These are phyloP conservation scores for Chiloscyllium plagiosum DNA, from an alignment of 2,113 vertebrate species.

Conservation along the genomic window DNA sequence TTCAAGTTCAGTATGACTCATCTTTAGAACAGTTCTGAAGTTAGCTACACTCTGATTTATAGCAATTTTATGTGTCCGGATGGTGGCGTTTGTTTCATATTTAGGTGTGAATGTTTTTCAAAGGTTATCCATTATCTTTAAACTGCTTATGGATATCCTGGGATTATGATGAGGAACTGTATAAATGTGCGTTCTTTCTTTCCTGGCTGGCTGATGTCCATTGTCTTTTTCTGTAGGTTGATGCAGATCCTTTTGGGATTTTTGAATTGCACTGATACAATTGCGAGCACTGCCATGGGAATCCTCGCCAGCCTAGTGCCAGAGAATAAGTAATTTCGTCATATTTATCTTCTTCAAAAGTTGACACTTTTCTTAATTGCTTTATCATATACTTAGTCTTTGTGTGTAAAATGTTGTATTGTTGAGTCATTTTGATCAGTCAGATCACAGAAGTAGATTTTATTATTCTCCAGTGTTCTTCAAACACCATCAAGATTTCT, in stretches of 20 bases:
- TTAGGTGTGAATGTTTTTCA: neutral
- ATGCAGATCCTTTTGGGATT: conserved; percentile 61
- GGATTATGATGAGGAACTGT: neutral
- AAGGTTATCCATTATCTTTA: neutral
- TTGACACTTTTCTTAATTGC: neutral
- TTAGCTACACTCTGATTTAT: neutral
- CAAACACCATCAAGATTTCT: neutral
- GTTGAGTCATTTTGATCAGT: neutral
- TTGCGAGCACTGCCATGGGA: conserved; percentile 53
- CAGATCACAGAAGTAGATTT: neutral
- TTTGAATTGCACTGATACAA: conserved; percentile 49
- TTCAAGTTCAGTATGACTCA: too few species aligned
- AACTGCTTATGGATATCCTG: neutral
- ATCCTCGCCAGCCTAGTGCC: conserved; percentile 61
- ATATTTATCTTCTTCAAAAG: neutral
- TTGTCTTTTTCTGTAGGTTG: conserved; percentile 58
- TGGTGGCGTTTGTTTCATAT: neutral
- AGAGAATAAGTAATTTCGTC: conserved; percentile 64
- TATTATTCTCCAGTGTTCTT: neutral
- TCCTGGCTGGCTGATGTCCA: neutral
- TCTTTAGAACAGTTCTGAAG: too few species aligned
- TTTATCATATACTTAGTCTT: neutral
- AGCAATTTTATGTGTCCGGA: neutral
- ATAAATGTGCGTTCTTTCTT: neutral
- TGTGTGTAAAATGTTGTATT: conserved; percentile 40